A percentile compares a stretch with the other conserved stretches of the same genome.
These are phyloP conservation scores for Nannoperca obscura DNA, from an alignment of 2,797 vertebrate genomes.

Conservation along the genomic window DNA sequence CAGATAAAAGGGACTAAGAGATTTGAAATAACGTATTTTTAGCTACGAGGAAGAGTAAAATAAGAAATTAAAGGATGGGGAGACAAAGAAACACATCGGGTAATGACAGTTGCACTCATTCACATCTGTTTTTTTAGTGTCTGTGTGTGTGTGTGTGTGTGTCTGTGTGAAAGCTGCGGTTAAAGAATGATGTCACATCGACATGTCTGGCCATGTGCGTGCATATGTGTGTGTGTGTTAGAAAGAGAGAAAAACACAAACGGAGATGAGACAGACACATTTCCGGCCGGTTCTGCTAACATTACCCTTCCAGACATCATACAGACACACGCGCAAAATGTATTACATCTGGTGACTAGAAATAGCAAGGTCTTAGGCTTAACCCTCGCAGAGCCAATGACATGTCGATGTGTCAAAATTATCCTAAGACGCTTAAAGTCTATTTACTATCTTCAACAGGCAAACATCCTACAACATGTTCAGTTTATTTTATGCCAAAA, in stretches of 20 bases:
- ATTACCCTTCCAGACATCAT: slow-evolving; percentile 67
- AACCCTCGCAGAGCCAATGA: slow-evolving; percentile 59
- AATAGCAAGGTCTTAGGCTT: slow-evolving; percentile 63
- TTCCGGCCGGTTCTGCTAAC: slow-evolving; percentile 70
- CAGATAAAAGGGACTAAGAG: slow-evolving; percentile 61
- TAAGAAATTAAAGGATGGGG: slow-evolving; percentile 62
- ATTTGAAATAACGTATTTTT: slow-evolving; percentile 71
- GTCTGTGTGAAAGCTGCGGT: slow-evolving; percentile 49
- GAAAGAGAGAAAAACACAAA: slow-evolving; percentile 55
- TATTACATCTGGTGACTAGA: slow-evolving; percentile 68
- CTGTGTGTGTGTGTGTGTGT: slow-evolving; percentile 30
- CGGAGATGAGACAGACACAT: slow-evolving; percentile 76
- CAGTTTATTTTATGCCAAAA: slow-evolving; percentile 57
- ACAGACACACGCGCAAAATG: slow-evolving; percentile 38
- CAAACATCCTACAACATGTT: slow-evolving; percentile 47
- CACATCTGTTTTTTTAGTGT: slow-evolving; percentile 70
- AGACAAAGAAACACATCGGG: slow-evolving; percentile 61
- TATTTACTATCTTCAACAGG: slow-evolving; percentile 53
- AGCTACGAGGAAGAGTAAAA: slow-evolving; percentile 57
- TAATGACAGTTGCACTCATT: slow-evolving; percentile 73
- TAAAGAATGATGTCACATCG: slow-evolving; percentile 73
- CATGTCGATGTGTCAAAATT: slow-evolving; percentile 60
- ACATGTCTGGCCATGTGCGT: slow-evolving; percentile 73
- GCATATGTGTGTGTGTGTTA: slow-evolving; percentile 18
- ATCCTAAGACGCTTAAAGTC: slow-evolving; percentile 59